phyloP scores from a whole-genome alignment of 2,797 vertebrate genomes.

The Melanotaenia trifasciata region DNA sequence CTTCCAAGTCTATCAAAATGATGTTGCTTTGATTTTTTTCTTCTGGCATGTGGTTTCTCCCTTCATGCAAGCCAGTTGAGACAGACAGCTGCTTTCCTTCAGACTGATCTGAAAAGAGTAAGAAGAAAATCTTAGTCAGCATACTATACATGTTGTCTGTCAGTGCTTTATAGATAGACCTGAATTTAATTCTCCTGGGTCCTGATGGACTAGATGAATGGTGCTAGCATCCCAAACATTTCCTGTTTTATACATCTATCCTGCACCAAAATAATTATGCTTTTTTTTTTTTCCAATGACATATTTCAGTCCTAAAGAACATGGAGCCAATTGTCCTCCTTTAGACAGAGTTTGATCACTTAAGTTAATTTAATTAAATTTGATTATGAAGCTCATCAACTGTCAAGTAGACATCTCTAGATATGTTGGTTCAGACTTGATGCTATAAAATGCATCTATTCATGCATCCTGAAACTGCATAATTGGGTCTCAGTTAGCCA shows the following conservation, averaged over 20 bases:
- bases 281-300: not conserved
- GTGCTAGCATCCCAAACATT: not conserved
- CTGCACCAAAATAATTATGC: not conserved
- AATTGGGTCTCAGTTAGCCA: too few species aligned
- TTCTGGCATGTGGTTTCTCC: not conserved
- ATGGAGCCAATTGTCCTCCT: not conserved
- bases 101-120: not conserved
- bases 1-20: not conserved
- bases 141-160: not conserved
- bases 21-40: not conserved
- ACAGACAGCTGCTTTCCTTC: not conserved
- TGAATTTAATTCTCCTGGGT: not conserved
- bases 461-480: too few species aligned
- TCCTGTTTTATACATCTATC: not conserved
- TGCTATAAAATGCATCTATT: too few species aligned
- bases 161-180: not conserved
- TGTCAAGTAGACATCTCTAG: too few species aligned
- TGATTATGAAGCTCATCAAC: not conserved
- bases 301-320: not conserved
- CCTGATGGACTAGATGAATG: conserved; percentile 3
- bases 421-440: too few species aligned
- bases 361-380: not conserved
- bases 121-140: not conserved
- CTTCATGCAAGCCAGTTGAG: not conserved
- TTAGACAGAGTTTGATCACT: not conserved